Evolutionary conservation across 2,797 vertebrate species (phyloP), one percentile per base, ranked within the genome.

Genomic region (Mus caroli): DNA sequence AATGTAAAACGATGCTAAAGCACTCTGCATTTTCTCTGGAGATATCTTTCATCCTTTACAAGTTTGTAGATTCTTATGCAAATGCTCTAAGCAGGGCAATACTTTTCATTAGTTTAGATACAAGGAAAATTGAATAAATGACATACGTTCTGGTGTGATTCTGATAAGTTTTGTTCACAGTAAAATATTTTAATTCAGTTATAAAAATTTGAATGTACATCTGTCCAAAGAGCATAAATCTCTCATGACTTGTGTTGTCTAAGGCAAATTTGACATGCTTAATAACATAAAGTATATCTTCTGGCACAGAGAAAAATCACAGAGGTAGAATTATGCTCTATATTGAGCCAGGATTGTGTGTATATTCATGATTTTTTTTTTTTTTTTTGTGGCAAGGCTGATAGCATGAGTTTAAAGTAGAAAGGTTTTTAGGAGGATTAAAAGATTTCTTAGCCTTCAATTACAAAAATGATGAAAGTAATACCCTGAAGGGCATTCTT

Each of bases 381-480:
- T n/a, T 90, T 28, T 80, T 90, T 90, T 96, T 91, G 76, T 85
- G 84, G 71, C 40, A 93, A 92, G 60, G 84, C 1, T 92, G 31
- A 34, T 94, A 67, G 93, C 46, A 78, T 43, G 37, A 43, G 83
- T 95, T 92, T 93, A 96, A 82, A 58, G 85, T 13, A 93, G 78
- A 88, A 90, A 90, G 60, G 77, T 15, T 24, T 71, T 71, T 84
- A 43, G 34, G 24, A 94, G 28, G 46, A 94, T 75, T 80, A 56
- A 96, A 90, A n/a, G 4, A 92, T 94, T 91, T 95, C 24, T 96
- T 87, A 96, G 93, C 11, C 60, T 52, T 6, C 12, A 85, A n/a
- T 20, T 19, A 12, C 31, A 37, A 11, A 69, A 97, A 73, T 87
- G 88, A 97, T 91, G 43, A 92, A 96, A 92, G 76, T 15, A 89